phyloP scores from a whole-genome alignment of 2,888 invertebrate genomes.

The Athetis lepigone region DNA sequence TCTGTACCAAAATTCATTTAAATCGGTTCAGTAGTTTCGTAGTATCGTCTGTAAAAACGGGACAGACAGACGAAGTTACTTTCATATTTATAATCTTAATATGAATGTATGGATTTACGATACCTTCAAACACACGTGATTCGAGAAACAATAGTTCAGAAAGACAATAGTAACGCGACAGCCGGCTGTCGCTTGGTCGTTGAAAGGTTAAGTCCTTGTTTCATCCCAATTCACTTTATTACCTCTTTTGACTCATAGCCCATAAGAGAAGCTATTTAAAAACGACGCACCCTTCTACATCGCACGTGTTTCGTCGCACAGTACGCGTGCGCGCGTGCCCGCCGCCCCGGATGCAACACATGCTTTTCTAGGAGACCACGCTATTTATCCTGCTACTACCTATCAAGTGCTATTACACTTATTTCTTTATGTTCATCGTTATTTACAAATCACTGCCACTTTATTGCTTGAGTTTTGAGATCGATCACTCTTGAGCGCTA shows the following conservation, averaged over 20 bases:
- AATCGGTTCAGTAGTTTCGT: too few relatives aligned
- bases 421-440: constrained; percentile 57
- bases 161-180: too few relatives aligned
- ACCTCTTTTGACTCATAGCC: neutral
- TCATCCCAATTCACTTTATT: too few relatives aligned
- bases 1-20: too few relatives aligned
- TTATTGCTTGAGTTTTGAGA: constrained; percentile 46
- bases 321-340: constrained; percentile 73
- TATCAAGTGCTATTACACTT: constrained; percentile 61
- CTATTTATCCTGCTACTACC: constrained; percentile 71
- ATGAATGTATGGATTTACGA: too few relatives aligned
- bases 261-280: neutral
- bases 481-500: constrained; percentile 28
- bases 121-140: too few relatives aligned
- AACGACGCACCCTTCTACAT: constrained; percentile 22
- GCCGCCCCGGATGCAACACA: constrained; percentile 81
- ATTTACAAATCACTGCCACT: constrained; percentile 58
- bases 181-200: too few relatives aligned
- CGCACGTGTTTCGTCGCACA: constrained; percentile 15
- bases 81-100: too few relatives aligned
- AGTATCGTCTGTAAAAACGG: too few relatives aligned
- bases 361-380: constrained; percentile 82
- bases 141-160: too few relatives aligned
- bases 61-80: too few relatives aligned
- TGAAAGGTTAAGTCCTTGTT: too few relatives aligned